Conservation (phyloP, 2,797 vertebrate species). For the Morelia viridis region DNA sequence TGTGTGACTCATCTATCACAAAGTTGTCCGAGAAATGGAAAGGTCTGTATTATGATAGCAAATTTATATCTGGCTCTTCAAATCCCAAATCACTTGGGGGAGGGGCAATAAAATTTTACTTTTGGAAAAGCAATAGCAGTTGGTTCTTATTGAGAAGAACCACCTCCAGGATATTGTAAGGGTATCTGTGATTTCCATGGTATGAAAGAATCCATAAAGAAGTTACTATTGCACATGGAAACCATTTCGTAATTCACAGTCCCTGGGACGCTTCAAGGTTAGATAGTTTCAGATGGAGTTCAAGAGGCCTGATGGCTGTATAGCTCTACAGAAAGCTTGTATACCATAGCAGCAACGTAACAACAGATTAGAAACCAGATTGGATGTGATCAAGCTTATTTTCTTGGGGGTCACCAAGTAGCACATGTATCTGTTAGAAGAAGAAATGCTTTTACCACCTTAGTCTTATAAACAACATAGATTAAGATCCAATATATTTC, state of each 20-base stretch:
- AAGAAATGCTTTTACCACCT: not conserved
- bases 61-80: not conserved
- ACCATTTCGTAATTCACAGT: not conserved
- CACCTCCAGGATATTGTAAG: not conserved
- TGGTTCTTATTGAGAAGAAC: not conserved
- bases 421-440: not conserved
- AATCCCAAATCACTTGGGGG: not conserved
- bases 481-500: slow-evolving; percentile 46
- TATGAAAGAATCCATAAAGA: not conserved
- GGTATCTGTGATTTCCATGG: not conserved
- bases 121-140: not conserved
- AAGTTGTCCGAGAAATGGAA: not conserved
- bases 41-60: not conserved
- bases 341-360: not conserved
- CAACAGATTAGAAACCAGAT: not conserved
- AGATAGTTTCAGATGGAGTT: not conserved
- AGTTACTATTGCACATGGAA: not conserved
- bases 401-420: not conserved
- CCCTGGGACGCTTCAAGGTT: not conserved
- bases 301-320: not conserved
- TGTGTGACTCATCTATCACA: not conserved
- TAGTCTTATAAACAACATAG: not conserved
- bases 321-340: not conserved
- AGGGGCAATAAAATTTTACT: too few relatives aligned
- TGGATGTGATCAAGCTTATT: not conserved